These are phyloP conservation scores for Scotopteryx bipunctaria DNA, from an alignment of 2,888 invertebrate genomes.

Conservation along the genomic window DNA sequence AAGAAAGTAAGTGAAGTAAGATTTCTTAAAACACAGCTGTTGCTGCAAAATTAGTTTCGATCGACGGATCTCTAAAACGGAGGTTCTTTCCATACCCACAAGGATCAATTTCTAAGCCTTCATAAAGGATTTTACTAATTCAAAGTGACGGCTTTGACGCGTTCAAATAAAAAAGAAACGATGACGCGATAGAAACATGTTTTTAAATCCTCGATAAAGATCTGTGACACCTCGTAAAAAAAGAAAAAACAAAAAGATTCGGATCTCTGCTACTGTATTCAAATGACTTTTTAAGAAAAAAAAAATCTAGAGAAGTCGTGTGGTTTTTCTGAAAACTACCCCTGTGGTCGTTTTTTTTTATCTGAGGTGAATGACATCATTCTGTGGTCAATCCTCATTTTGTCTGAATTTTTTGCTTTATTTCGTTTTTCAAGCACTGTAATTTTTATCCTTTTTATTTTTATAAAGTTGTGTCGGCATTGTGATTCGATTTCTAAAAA, in stretches of 20 bases:
- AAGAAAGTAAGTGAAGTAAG: no score
- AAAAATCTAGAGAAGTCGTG: slow-evolving; percentile 56
- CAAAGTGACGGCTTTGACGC: slow-evolving; percentile 76
- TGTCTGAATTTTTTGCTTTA: slow-evolving; percentile 44
- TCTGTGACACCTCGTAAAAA: slow-evolving; percentile 74
- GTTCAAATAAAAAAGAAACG: slow-evolving; percentile 55
- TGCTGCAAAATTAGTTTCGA: neutral
- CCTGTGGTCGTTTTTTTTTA: slow-evolving; percentile 62
- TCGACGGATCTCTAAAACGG: slow-evolving; percentile 26
- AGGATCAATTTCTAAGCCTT: slow-evolving; percentile 65
- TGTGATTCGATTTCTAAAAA: no score
- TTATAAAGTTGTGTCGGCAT: no score
- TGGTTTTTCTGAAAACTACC: slow-evolving; percentile 66
- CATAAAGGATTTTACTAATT: slow-evolving; percentile 77
- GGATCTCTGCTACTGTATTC: slow-evolving; percentile 78
- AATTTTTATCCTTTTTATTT: no score
- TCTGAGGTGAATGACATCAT: slow-evolving; percentile 60
- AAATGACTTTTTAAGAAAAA: slow-evolving; percentile 74
- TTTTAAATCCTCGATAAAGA: slow-evolving; percentile 80
- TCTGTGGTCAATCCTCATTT: slow-evolving; percentile 53
- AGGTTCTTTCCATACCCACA: slow-evolving; percentile 56
- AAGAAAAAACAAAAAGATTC: slow-evolving; percentile 58
- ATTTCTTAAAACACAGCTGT: neutral
- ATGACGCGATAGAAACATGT: slow-evolving; percentile 73
- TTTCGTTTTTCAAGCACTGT: slow-evolving; percentile 4